Percentiles rank a stretch among this genome's conserved stretches.
phyloP scores from a whole-genome alignment of 1,140 invertebrate species.

The Whitmania pigra region DNA sequence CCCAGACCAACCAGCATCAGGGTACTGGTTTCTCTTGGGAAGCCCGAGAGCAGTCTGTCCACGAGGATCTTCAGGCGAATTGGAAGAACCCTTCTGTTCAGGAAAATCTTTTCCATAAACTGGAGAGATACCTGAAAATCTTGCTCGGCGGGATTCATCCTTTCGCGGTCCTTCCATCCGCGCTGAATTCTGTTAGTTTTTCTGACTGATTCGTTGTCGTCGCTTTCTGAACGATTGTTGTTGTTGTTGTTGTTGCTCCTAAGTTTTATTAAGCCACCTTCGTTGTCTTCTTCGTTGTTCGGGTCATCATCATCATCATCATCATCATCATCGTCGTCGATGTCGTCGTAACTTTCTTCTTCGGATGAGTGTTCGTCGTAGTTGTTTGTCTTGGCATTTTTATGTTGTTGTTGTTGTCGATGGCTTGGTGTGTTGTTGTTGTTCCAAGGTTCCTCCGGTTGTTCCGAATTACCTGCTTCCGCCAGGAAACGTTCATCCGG shows the following conservation, averaged over 20 bases:
- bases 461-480: not conserved
- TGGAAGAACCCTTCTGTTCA: not conserved
- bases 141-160: too few species aligned
- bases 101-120: too few species aligned
- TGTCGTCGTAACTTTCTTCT: not conserved
- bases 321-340: not conserved
- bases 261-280: not conserved
- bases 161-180: too few species aligned
- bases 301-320: not conserved
- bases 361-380: not conserved
- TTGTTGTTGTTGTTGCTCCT: not conserved
- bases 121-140: too few species aligned
- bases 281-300: not conserved
- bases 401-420: not conserved
- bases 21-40: not conserved
- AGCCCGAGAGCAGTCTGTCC: not conserved
- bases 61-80: not conserved
- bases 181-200: too few species aligned
- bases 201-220: not conserved
- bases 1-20: not conserved
- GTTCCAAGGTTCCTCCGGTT: not conserved
- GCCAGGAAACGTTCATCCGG: too few species aligned
- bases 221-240: conserved; percentile 10
- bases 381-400: not conserved
- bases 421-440: not conserved